Conservation (phyloP, 2,797 vertebrate species). For the Coendou prehensilis region DNA sequence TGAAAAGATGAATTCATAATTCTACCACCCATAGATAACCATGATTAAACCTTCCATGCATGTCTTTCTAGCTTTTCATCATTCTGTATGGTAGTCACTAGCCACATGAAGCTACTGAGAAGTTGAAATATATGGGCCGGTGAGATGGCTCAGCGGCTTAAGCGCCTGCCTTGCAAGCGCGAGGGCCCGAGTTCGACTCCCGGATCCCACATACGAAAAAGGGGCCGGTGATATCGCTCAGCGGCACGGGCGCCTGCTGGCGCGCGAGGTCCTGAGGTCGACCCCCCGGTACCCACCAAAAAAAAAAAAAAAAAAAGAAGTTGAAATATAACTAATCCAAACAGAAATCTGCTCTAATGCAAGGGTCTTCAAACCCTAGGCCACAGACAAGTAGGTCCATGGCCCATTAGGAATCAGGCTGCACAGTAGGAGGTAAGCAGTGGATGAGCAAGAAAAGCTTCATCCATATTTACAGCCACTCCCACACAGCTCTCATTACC, state of each 20-base stretch:
- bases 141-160: too few species aligned
- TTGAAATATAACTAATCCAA: not conserved
- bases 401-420: not conserved
- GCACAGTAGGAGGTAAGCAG: not conserved
- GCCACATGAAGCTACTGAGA: not conserved
- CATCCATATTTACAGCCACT: not conserved
- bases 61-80: not conserved
- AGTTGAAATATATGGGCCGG: not conserved
- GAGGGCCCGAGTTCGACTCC: too few species aligned
- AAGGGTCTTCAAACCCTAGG: not conserved
- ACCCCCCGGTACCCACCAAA: too few species aligned
- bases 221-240: too few species aligned
- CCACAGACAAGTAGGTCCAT: not conserved
- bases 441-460: not conserved
- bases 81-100: not conserved
- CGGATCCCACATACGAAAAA: too few species aligned
- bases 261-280: too few species aligned
- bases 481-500: not conserved
- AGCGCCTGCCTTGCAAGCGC: too few species aligned
- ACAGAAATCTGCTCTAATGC: not conserved
- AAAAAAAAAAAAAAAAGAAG: too few species aligned
- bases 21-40: not conserved
- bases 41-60: not conserved
- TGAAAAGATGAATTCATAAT: not conserved
- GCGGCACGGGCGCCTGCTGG: too few species aligned